phyloP scores from a whole-genome alignment of 2,888 invertebrate genomes.

The Lottia gigantea region DNA sequence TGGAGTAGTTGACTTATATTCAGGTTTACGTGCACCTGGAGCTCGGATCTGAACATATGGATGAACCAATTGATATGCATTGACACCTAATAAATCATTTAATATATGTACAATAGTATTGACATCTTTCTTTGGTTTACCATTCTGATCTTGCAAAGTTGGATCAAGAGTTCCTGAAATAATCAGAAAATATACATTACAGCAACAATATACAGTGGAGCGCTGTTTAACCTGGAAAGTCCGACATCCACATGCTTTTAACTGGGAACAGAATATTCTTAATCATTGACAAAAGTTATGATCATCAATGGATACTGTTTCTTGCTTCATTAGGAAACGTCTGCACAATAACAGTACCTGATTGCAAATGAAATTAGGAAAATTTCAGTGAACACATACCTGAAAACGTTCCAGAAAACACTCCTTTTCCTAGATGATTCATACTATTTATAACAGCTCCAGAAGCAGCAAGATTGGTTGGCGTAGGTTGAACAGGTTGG shows the following conservation, averaged over 20 bases:
- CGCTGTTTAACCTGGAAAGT: too few relatives aligned
- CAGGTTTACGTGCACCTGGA: background rate
- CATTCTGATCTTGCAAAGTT: slow-evolving; percentile 89
- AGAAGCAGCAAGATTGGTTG: slow-evolving; percentile 34
- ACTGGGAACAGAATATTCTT: too few relatives aligned
- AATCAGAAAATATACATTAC: background rate
- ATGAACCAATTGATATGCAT: slow-evolving; percentile 23
- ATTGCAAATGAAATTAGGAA: background rate
- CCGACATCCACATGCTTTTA: too few relatives aligned
- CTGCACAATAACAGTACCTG: background rate
- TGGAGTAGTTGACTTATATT: too few relatives aligned
- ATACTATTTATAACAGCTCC: slow-evolving; percentile 91
- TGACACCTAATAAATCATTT: slow-evolving; percentile 89
- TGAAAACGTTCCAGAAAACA: slow-evolving; percentile 95
- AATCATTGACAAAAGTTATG: too few relatives aligned
- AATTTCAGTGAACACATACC: slow-evolving; percentile 46
- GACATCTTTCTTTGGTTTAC: slow-evolving; percentile 91
- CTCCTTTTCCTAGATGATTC: slow-evolving; percentile 93
- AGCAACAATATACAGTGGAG: background rate
- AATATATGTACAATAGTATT: slow-evolving; percentile 95
- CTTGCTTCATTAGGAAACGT: background rate
- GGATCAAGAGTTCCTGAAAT: slow-evolving; percentile 86
- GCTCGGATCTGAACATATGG: background rate
- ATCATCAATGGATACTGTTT: too few relatives aligned
- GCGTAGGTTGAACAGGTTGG: slow-evolving; percentile 23